These are phyloP conservation scores for Climacteris rufus DNA, from an alignment of 2,113 vertebrate species.

Conservation along the genomic window DNA sequence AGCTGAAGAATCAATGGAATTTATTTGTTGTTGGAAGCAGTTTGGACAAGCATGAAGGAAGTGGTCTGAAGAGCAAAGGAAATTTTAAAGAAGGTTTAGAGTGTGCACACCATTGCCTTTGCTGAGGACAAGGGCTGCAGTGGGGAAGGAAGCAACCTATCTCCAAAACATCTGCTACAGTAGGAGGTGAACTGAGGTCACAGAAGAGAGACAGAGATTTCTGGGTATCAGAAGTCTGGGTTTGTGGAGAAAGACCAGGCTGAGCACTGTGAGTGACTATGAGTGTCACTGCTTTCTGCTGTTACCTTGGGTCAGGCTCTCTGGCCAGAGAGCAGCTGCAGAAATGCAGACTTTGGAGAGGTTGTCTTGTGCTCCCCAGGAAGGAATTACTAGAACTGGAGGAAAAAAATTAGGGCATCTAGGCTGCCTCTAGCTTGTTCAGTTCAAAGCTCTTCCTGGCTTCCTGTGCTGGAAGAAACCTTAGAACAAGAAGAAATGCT, in stretches of 20 bases:
- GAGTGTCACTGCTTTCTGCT: not conserved
- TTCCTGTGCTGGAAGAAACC: not conserved
- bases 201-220: not conserved
- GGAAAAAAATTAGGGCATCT: not conserved
- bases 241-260: not conserved
- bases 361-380: not conserved
- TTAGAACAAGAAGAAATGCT: not conserved
- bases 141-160: not conserved
- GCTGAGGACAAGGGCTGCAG: not conserved
- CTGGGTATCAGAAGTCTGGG: not conserved
- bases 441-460: not conserved
- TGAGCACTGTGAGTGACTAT: not conserved
- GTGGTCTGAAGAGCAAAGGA: not conserved
- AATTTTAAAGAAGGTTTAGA: not conserved
- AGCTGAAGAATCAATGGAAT: not conserved
- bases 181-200: not conserved
- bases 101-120: not conserved
- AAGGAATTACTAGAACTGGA: not conserved
- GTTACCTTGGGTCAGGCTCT: not conserved
- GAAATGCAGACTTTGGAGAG: not conserved
- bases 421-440: not conserved
- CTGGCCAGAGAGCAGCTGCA: not conserved
- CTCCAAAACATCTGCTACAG: not conserved
- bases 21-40: not conserved
- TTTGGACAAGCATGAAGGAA: not conserved